Conservation (phyloP, 2,113 vertebrate species). For the Procapra przewalskii region DNA sequence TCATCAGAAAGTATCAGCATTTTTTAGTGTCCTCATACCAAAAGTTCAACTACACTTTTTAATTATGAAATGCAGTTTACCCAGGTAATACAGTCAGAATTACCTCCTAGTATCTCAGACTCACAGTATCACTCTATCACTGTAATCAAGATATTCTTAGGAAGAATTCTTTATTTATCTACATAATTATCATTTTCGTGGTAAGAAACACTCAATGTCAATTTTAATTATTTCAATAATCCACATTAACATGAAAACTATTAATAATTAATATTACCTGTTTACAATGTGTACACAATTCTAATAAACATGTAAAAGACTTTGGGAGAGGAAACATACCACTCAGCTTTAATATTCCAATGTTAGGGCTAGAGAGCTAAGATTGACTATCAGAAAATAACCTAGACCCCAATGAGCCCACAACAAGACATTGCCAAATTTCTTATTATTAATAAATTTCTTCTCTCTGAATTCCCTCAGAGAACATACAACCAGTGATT, state of each 20-base stretch:
- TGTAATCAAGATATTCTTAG: background rate
- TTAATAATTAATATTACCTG: background rate
- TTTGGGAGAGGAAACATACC: background rate
- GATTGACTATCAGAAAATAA: background rate
- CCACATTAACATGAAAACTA: background rate
- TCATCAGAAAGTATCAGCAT: background rate
- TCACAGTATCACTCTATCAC: background rate
- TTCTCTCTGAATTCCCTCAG: background rate
- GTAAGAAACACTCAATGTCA: background rate
- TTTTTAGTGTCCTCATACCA: constrained; percentile 1
- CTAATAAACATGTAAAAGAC: background rate
- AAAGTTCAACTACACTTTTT: background rate
- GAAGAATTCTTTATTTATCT: background rate
- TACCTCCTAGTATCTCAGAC: background rate
- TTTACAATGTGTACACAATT: background rate
- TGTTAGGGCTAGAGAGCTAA: background rate
- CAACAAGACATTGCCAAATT: background rate
- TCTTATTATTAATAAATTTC: background rate
- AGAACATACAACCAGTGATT: background rate
- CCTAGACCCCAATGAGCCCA: background rate
- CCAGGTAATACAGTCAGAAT: background rate
- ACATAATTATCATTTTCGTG: background rate
- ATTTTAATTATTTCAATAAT: background rate
- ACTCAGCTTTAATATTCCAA: background rate
- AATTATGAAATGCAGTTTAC: background rate